Conservation (phyloP, 1,140 invertebrate species). For the Drosophila mauritiana region DNA sequence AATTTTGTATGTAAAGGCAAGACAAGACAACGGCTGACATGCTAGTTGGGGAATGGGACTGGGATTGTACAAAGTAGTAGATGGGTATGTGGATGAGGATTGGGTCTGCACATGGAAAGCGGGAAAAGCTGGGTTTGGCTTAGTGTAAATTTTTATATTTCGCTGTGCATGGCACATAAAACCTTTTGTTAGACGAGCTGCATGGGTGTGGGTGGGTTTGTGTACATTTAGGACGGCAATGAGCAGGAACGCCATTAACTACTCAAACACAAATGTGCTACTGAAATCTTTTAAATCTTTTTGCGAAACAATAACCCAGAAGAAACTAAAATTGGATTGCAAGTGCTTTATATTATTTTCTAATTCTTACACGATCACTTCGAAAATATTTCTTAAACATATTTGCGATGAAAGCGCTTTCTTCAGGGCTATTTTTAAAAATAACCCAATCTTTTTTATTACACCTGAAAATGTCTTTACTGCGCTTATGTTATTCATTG, state of each 20-base stretch:
- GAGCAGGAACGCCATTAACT: conserved; percentile 68
- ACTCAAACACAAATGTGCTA: conserved; percentile 18
- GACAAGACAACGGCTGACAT: conserved; percentile 66
- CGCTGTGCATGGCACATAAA: conserved; percentile 69
- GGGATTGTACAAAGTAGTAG: background rate
- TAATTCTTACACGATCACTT: no score
- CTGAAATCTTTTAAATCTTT: conserved; percentile 12
- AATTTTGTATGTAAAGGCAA: conserved; percentile 80
- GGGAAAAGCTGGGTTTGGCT: conserved; percentile 7
- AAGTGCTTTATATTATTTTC: background rate
- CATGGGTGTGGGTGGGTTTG: conserved; percentile 21
- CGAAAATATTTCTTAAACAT: no score
- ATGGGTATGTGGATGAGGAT: background rate
- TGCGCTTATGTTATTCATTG: background rate
- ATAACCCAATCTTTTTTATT: no score
- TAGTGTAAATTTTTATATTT: conserved; percentile 67
- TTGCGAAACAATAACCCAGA: background rate
- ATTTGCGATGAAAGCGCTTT: no score
- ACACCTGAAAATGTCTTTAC: background rate
- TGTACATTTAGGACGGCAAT: conserved; percentile 66
- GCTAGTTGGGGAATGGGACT: conserved; percentile 3
- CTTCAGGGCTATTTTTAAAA: no score
- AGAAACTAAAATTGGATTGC: background rate
- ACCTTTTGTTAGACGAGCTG: conserved; percentile 58
- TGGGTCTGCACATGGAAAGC: conserved; percentile 2